Base-by-base conservation (phyloP, 2,113 vertebrate genomes). In the Mugil cephalus region DNA sequence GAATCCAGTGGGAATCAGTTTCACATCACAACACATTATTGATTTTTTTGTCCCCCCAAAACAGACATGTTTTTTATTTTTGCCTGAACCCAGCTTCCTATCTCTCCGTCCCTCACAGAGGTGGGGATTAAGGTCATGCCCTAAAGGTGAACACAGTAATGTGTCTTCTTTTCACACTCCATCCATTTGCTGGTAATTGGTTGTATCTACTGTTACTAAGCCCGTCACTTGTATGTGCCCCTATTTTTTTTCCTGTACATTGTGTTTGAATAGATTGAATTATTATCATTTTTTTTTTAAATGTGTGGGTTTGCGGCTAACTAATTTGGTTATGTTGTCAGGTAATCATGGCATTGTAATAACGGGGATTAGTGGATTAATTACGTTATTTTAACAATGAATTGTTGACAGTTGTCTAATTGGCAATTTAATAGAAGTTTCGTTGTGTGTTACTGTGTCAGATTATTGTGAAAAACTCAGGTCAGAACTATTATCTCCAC, bases 11-110 rank as follows among this genome's bases (percentile, higher is more conserved):
- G 92, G 89, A 92, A 91, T 92, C 89, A 93, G 85, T 89, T 91
- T 93, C 93, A 93, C 91, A 93, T 94, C 90, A 93, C 85, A 93
- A 92, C 86, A 92, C 87, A 92, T 93, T 94, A 94, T 93, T 93
- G 92, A 94, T 93, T 87, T 64, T 53, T 50, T n/a, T 65, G 66
- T 38, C 12, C 45, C 65, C 84, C 80, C 43, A 83, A 91, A 92
- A 88, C 80, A 80, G 85, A 87, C 77, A 75, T 18, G 65, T 88
- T 89, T 79, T 85, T 83, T 77, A 86, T 87, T 82, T 75, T 80
- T 86, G 83, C 66, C 72, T 73, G 61, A 77, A 79, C 79, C 65
- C 39, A 52, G 73, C 69, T 83, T 90, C 83, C 87, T 78, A 69
- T 90, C 79, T 90, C 69, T 70, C 65, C 66, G 74, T 85, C 80